Percentiles rank a stretch among this genome's conserved stretches.
phyloP scores from a whole-genome alignment of 2,888 invertebrate species.

The Melinopterus prodromus region DNA sequence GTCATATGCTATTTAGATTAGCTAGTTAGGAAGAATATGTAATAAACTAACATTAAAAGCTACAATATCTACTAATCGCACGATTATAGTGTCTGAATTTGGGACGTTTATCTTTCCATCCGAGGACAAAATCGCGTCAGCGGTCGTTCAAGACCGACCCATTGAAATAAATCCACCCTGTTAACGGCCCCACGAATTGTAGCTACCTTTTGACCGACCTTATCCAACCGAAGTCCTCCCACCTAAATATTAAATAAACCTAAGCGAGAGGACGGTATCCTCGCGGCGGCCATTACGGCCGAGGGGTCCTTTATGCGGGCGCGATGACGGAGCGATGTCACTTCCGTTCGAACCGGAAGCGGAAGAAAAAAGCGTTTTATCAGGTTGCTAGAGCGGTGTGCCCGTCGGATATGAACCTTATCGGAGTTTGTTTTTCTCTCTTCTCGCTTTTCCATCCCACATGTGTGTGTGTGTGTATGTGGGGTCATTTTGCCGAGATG shows the following conservation, averaged over 20 bases:
- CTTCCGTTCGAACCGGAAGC: not conserved
- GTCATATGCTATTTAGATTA: too few relatives aligned
- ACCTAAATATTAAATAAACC: conserved; percentile 4
- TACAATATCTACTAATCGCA: too few relatives aligned
- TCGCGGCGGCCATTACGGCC: not conserved
- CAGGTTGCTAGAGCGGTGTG: not conserved
- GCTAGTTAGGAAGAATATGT: too few relatives aligned
- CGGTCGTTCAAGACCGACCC: not conserved
- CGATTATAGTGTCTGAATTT: too few relatives aligned
- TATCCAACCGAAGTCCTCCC: not conserved
- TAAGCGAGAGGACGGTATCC: not conserved
- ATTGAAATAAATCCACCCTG: not conserved
- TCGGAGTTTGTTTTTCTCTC: not conserved
- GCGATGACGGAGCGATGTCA: not conserved
- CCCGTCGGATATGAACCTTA: not conserved
- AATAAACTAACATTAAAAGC: too few relatives aligned
- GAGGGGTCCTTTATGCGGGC: not conserved
- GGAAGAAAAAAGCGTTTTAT: not conserved
- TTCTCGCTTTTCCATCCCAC: not conserved
- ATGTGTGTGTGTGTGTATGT: not conserved
- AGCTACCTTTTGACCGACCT: not conserved
- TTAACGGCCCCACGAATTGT: not conserved
- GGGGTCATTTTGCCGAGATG: not conserved
- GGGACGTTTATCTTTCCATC: too few relatives aligned
- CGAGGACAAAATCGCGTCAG: not conserved